Base-by-base conservation (phyloP, 2,888 invertebrate genomes). In the Diaphora mendica region DNA sequence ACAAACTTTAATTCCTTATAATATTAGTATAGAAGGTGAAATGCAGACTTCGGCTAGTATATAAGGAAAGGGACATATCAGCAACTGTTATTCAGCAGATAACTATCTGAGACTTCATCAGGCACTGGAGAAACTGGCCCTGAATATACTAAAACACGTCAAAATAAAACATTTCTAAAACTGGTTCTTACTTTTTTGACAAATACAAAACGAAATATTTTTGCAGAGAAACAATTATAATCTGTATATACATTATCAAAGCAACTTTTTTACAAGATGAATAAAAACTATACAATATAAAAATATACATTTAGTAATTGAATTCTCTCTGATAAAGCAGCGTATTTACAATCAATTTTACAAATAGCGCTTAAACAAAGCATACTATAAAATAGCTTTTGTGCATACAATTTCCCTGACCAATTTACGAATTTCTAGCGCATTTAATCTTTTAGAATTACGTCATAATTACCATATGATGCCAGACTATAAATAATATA, bases 381-480 rank as follows among this genome's bases (percentile, higher is more conserved):
- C 13, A 4, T 26, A 7, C 5, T 55, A 26, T 55, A n/a, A 44
- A n/a, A 44, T 42, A 51, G 23, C n/a, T 51, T 35, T 35, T 64
- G 48, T 48, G 64, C 35, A 33, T 64, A 11, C 23, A 30, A 4
- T 33, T 35, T 62, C 48, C 65, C 35, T 42, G 23, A 35, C 64
- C 67, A 78, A 83, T 81, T 80, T 77, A 80, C 80, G 73, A 77
- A 77, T 75, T 69, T 75, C 44, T 73, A 73, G 73, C 39, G 69
- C 72, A 75, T 79, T 80, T 82, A 77, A 79, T 82, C 81, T 77
- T 81, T 84, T 77, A 77, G 75, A 48, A 77, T 79, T 77, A 82
- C 51, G 55, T 73, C 39, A 39, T 11, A 39, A 39, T 39, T 48
- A 67, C 80, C 82, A 42, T 71, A 79, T 74, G 72, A 83, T 75